Percentiles rank a stretch among this genome's conserved stretches.
These are phyloP conservation scores for Tyria jacobaeae DNA, from an alignment of 2,888 invertebrate genomes.

Conservation along the genomic window DNA sequence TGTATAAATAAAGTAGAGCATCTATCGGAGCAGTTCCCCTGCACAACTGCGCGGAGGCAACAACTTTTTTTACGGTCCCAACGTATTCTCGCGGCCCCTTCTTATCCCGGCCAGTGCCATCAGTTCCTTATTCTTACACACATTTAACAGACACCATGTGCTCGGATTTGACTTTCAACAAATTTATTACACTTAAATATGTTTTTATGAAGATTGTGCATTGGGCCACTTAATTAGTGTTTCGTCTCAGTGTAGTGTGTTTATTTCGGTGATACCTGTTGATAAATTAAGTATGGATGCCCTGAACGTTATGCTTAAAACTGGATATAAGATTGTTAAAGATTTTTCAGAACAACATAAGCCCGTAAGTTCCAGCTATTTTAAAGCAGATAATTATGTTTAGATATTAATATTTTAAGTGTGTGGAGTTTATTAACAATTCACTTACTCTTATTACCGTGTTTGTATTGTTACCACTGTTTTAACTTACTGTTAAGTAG, in stretches of 20 bases:
- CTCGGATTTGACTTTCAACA: slow-evolving; percentile 45
- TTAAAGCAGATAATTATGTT: not conserved
- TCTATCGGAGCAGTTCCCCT: slow-evolving; percentile 54
- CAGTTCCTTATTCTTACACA: slow-evolving; percentile 80
- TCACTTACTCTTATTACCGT: not conserved
- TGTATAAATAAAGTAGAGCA: slow-evolving; percentile 71
- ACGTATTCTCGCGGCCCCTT: slow-evolving; percentile 80
- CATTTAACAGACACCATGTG: slow-evolving; percentile 73
- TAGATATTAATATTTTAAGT: slow-evolving; percentile 1
- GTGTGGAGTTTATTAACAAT: not conserved
- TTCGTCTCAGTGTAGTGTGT: slow-evolving; percentile 30
- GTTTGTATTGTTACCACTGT: not conserved
- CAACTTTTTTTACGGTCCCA: slow-evolving; percentile 81
- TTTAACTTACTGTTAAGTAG: not conserved
- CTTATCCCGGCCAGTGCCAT: slow-evolving; percentile 64
- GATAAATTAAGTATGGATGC: slow-evolving; percentile 69
- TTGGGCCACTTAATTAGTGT: slow-evolving; percentile 28
- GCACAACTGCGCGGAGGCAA: slow-evolving; percentile 73
- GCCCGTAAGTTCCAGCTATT: slow-evolving; percentile 71
- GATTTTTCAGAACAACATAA: slow-evolving; percentile 77
- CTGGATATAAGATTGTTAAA: slow-evolving; percentile 81
- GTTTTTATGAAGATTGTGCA: slow-evolving; percentile 26
- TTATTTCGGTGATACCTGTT: slow-evolving; percentile 34
- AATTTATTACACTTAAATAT: slow-evolving; percentile 30
- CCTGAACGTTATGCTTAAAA: slow-evolving; percentile 77